Evolutionary conservation across 2,888 invertebrate genomes (phyloP), one percentile per base, ranked within the genome.

Genomic region (Leptinotarsa rubiginosa): DNA sequence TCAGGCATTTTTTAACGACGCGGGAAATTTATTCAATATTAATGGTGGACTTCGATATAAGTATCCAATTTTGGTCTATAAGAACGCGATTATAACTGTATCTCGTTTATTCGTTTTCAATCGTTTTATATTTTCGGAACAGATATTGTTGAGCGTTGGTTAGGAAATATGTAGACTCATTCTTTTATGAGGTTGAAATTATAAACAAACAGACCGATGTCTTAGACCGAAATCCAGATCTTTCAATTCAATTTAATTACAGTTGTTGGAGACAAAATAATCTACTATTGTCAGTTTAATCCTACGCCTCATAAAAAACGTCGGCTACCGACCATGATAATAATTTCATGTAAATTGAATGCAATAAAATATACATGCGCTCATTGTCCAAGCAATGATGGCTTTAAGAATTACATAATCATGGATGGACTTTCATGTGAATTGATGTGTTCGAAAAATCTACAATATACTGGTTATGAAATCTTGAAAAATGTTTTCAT

Each of bases 21-120:
- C 69, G 73, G 76, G 75, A 77, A 77, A 77, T 76, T 68, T 77
- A 79, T 79, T 75, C 79, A 75, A 74, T 76, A 74, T 69, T 76
- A 74, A 77, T 77, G 73, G 73, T 66, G 64, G 74, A 59, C 72
- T 54, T 71, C 59, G 64, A 31, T 65, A 54, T 70, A 72, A 74
- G 69, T 70, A 74, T 72, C 77, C 77, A 77, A 75, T 77, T 77
- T 77, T 49, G 74, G 69, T 66, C 66, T 73, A 69, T 74, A 75
- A 70, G 62, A 69, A 70, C 62, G 66, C 62, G 67, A 70, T 70
- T 74, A 74, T 74, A 70, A 74, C 59, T 22, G 62, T 62, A 62
- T n/a, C 18, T 18, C 10, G 56, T 56, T 56, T 31, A 16, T 15
- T 22, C 16, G 52, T 16, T 31, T 62, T 47, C 31, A 1, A 31